phyloP scores from a whole-genome alignment of 2,113 vertebrate species.

The Tricholaema leucomelas region DNA sequence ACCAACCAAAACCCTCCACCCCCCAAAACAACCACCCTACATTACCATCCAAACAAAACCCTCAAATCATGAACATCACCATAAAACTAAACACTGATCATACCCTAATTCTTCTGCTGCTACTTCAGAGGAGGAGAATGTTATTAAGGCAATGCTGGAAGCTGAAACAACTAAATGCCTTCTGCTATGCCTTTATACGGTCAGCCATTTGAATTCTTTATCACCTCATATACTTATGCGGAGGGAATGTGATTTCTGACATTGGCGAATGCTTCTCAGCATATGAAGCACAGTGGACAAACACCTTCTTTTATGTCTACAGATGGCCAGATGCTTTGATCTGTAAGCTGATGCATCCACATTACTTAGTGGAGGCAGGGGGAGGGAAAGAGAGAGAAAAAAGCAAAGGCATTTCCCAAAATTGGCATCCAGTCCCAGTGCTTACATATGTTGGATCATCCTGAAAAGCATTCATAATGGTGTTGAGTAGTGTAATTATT shows the following conservation, averaged over 20 bases:
- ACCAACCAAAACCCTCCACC: no score
- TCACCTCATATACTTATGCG: not conserved
- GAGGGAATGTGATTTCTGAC: not conserved
- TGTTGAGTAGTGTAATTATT: conserved; percentile 45
- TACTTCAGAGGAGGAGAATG: not conserved
- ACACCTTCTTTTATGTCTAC: conserved; percentile 20
- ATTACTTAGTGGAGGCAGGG: not conserved
- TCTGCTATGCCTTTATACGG: not conserved
- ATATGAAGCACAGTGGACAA: not conserved
- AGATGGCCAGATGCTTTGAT: conserved; percentile 46
- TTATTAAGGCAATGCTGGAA: not conserved
- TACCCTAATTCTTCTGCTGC: not conserved
- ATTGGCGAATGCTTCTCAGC: not conserved
- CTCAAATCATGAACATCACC: not conserved
- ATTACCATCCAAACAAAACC: not conserved
- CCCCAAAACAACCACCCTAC: no score
- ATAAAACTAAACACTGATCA: not conserved
- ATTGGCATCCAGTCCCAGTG: conserved; percentile 33
- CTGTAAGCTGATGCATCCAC: conserved; percentile 27
- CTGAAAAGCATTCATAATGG: conserved; percentile 49
- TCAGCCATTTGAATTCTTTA: not conserved
- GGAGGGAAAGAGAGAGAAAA: not conserved
- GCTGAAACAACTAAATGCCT: not conserved
- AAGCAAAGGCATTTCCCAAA: conserved; percentile 37
- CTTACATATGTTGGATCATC: conserved; percentile 49